Evolutionary conservation across 2,888 invertebrate species (phyloP).

Genomic region (Sycophila texana): DNA sequence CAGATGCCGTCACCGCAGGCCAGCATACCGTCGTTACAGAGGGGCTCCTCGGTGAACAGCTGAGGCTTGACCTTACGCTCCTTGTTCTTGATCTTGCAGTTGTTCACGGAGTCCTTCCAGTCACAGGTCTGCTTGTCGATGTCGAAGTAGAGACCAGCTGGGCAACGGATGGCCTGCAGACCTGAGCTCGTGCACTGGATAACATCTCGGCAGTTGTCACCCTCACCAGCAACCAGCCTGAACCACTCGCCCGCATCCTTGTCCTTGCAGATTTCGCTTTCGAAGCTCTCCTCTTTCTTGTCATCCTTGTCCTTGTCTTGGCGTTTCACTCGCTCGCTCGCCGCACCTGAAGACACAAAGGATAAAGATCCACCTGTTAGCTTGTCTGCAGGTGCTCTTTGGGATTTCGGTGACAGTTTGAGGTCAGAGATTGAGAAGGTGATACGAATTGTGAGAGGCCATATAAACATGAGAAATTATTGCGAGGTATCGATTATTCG

Average conservation of each 20-base stretch:
- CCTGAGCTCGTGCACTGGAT: constrained; percentile 96
- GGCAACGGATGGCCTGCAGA: constrained; percentile 94
- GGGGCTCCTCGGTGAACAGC: constrained; percentile 91
- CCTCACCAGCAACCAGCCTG: constrained; percentile 91
- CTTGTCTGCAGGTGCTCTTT: too few relatives aligned
- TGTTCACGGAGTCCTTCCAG: constrained; percentile 95
- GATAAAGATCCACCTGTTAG: too few relatives aligned
- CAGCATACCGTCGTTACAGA: constrained; percentile 90
- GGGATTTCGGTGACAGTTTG: too few relatives aligned
- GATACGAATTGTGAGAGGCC: too few relatives aligned
- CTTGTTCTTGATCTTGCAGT: constrained; percentile 93
- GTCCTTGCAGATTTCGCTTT: constrained; percentile 93
- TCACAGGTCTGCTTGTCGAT: constrained; percentile 97
- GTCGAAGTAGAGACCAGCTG: constrained; percentile 93
- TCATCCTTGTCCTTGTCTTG: constrained; percentile 85
- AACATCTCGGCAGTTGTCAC: constrained; percentile 95
- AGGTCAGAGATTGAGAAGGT: too few relatives aligned
- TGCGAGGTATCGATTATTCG: too few relatives aligned
- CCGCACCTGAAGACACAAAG: constrained; percentile 10
- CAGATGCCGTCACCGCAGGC: constrained; percentile 93
- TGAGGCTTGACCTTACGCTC: constrained; percentile 91
- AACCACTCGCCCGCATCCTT: constrained; percentile 98
- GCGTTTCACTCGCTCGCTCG: constrained; percentile 79
- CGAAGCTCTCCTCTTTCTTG: constrained; percentile 92
- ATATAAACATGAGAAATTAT: too few relatives aligned